These are phyloP conservation scores for Apotomis capreana DNA, from an alignment of 2,888 invertebrate genomes.

Conservation along the genomic window DNA sequence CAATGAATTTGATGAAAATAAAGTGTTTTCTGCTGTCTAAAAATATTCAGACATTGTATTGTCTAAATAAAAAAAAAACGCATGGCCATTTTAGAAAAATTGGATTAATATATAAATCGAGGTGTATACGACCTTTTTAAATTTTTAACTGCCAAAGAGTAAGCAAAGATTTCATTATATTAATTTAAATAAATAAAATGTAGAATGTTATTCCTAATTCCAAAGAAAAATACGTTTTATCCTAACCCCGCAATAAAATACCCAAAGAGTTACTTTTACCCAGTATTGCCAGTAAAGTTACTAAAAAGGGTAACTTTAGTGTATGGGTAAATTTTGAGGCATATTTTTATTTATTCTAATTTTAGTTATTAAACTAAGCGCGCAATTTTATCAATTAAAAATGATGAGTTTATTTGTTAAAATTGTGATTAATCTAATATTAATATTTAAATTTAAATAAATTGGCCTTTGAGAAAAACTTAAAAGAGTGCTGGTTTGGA, in stretches of 20 bases:
- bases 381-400: conserved; percentile 36
- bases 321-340: conserved; percentile 28
- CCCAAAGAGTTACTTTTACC: conserved; percentile 44
- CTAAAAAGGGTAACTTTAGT: conserved; percentile 19
- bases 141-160: conserved; percentile 61
- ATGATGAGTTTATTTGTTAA: conserved; percentile 25
- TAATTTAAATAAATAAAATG: conserved; percentile 41
- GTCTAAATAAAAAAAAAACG: conserved; percentile 1
- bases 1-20: neutral
- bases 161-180: conserved; percentile 53
- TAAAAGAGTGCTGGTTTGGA: conserved; percentile 74
- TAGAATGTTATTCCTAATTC: conserved; percentile 57
- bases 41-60: conserved; percentile 3
- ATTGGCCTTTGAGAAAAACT: conserved; percentile 73
- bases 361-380: conserved; percentile 36
- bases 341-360: conserved; percentile 43
- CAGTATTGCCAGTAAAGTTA: conserved; percentile 15
- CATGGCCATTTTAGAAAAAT: conserved; percentile 26
- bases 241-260: conserved; percentile 42
- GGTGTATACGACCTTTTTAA: conserved; percentile 53
- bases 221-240: conserved; percentile 58
- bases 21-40: neutral
- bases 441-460: conserved; percentile 44
- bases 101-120: conserved; percentile 40
- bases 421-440: conserved; percentile 34